Evolutionary conservation across 2,797 vertebrate species (phyloP).

Genomic region (Ptychadena robeensis): DNA sequence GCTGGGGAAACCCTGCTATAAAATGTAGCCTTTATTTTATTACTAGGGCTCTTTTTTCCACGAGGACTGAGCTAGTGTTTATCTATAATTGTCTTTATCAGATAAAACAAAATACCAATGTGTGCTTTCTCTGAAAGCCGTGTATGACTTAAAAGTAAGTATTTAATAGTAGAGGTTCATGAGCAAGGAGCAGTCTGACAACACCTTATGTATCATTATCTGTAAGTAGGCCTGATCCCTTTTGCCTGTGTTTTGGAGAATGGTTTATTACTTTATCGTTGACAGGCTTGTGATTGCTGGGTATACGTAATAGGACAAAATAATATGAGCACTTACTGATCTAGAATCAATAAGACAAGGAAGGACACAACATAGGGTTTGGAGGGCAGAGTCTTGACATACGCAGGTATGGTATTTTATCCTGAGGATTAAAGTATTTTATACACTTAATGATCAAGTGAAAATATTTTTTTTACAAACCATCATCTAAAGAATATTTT

Average conservation of each 20-base stretch:
- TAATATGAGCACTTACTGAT: slow-evolving; percentile 64
- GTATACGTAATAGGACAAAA: slow-evolving; percentile 73
- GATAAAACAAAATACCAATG: slow-evolving; percentile 65
- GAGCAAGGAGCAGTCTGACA: slow-evolving; percentile 68
- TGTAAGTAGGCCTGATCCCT: slow-evolving; percentile 72
- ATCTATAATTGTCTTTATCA: slow-evolving; percentile 71
- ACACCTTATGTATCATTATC: slow-evolving; percentile 69
- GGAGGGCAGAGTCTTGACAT: slow-evolving; percentile 40
- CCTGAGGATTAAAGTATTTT: too few species aligned
- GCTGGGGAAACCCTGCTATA: slow-evolving; percentile 73
- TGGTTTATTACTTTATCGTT: slow-evolving; percentile 71
- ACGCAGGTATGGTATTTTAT: not conserved
- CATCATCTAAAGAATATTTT: not conserved
- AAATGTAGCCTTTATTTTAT: slow-evolving; percentile 74
- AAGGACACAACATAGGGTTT: slow-evolving; percentile 9
- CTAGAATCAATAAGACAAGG: slow-evolving; percentile 67
- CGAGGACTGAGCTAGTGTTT: slow-evolving; percentile 75
- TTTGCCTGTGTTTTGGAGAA: slow-evolving; percentile 70
- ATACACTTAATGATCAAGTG: too few species aligned
- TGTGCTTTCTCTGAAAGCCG: slow-evolving; percentile 70
- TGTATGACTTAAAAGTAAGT: slow-evolving; percentile 74
- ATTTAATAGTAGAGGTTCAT: slow-evolving; percentile 71
- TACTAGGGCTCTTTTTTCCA: slow-evolving; percentile 69
- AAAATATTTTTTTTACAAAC: not conserved
- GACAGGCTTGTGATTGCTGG: slow-evolving; percentile 68